Conservation (phyloP, 2,797 vertebrate genomes). For the Peromyscus melanophrys region DNA sequence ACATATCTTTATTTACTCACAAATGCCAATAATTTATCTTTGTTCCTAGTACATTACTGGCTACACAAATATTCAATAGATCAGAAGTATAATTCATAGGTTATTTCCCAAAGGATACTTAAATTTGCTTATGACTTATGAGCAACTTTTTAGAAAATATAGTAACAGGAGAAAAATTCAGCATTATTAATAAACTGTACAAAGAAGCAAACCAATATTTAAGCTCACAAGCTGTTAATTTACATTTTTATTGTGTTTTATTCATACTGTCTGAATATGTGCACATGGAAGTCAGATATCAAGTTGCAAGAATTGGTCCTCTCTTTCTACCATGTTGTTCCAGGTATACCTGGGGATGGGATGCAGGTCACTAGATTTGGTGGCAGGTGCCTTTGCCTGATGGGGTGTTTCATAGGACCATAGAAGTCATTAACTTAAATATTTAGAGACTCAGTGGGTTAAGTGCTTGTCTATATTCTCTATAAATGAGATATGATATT, state of each 20-base stretch:
- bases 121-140: not conserved
- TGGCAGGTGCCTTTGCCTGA: too few species aligned
- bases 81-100: slow-evolving; percentile 12
- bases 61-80: not conserved
- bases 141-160: slow-evolving; percentile 6
- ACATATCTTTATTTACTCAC: slow-evolving; percentile 31
- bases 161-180: not conserved
- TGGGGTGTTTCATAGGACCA: not conserved
- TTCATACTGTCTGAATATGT: not conserved
- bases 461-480: not conserved
- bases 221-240: not conserved
- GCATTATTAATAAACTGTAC: not conserved
- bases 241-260: not conserved
- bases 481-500: not conserved
- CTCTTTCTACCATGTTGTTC: not conserved
- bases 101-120: not conserved
- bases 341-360: not conserved
- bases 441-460: not conserved
- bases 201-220: not conserved
- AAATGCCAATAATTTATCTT: not conserved
- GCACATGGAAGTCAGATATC: not conserved
- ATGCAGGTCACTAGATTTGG: not conserved
- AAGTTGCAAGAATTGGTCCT: not conserved
- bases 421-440: not conserved
- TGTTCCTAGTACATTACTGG: not conserved